phyloP scores from a whole-genome alignment of 2,797 vertebrate genomes.

The Sardinella longiceps region DNA sequence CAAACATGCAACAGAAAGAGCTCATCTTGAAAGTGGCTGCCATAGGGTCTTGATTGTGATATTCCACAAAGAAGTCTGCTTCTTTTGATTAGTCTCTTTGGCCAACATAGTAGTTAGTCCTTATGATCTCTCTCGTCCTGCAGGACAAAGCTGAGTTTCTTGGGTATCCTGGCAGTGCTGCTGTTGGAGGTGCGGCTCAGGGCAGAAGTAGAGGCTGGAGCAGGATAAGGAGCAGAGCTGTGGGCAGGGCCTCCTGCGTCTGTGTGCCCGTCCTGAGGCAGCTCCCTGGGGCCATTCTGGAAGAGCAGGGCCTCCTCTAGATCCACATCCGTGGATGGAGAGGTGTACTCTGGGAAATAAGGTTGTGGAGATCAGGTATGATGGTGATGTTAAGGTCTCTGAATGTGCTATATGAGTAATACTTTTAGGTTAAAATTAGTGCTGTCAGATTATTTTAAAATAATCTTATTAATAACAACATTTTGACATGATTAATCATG shows the following conservation, averaged over 20 bases:
- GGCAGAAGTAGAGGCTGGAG: not conserved
- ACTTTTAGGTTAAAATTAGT: too few relatives aligned
- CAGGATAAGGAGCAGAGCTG: not conserved
- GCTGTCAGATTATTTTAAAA: too few relatives aligned
- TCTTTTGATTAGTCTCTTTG: not conserved
- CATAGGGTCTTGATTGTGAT: not conserved
- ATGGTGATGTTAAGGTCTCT: too few relatives aligned
- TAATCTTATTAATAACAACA: too few relatives aligned
- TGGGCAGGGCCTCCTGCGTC: not conserved
- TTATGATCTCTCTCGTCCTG: constrained; percentile 30
- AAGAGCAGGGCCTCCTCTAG: not conserved
- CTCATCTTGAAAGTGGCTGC: not conserved
- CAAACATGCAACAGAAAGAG: not conserved
- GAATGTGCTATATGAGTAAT: too few relatives aligned
- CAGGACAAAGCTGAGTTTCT: constrained; percentile 43
- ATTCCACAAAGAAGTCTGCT: not conserved
- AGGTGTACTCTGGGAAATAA: not conserved
- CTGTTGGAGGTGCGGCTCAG: not conserved
- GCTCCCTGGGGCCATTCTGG: constrained; percentile 6
- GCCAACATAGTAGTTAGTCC: not conserved
- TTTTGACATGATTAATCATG: too few relatives aligned
- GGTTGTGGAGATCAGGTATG: too few relatives aligned
- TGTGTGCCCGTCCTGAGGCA: not conserved
- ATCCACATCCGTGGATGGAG: not conserved
- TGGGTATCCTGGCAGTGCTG: not conserved